Evolutionary conservation across 2,888 invertebrate species (phyloP).

Genomic region (Teleiodes luculella): DNA sequence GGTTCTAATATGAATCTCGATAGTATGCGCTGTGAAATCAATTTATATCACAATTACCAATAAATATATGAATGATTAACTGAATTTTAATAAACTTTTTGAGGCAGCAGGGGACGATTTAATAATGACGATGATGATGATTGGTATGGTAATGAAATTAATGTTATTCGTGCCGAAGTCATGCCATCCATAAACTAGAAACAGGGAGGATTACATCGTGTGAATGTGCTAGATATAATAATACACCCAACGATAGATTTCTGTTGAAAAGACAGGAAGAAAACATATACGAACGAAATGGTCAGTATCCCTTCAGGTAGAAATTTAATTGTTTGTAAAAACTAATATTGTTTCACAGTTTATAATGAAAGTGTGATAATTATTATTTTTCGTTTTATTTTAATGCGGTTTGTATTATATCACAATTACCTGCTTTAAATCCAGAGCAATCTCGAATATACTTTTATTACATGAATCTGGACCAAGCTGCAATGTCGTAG

Average conservation of each 20-base stretch:
- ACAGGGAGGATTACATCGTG: no score
- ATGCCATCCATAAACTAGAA: no score
- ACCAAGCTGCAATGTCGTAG: conserved; percentile 39
- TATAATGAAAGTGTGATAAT: background rate
- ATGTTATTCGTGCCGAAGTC: no score
- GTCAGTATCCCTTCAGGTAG: no score
- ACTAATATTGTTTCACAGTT: background rate
- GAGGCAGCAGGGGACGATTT: no score
- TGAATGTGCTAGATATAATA: no score
- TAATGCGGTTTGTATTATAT: background rate
- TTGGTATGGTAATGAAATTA: no score
- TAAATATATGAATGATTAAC: background rate
- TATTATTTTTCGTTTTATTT: background rate
- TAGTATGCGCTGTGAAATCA: conserved; percentile 22
- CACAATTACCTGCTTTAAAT: conserved; percentile 35
- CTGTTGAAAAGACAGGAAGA: no score
- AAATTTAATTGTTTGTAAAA: no score
- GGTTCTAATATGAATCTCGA: conserved; percentile 28
- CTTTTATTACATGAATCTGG: conserved; percentile 28
- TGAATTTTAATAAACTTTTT: background rate
- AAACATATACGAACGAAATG: no score
- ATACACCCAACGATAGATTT: no score
- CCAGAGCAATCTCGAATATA: conserved; percentile 39
- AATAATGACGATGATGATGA: no score
- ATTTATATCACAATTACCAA: background rate